Base-by-base conservation (phyloP, 2,797 vertebrate genomes). In the Gorsachius magnificus region DNA sequence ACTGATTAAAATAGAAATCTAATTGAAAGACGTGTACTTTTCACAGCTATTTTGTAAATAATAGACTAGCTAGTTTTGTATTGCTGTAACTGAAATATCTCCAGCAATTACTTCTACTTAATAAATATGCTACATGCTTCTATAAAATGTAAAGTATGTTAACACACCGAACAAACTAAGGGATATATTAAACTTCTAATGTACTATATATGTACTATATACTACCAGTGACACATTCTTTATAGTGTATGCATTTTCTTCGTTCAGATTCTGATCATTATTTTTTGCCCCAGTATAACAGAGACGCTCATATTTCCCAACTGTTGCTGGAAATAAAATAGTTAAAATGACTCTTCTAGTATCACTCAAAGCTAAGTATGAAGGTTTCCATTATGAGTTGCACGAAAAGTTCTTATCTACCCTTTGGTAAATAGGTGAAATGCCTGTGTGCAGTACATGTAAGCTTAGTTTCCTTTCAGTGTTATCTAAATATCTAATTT, bases 301-400 rank as follows among this genome's bases (percentile, higher is more conserved):
- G 61, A 90, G 38, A 31, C 2, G 1, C 13, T 74, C 2, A 0
- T 35, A 38, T 66, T 93, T 89, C 36, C 33, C 78, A 71, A 25
- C 77, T 1, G 3, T 29, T 87, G 21, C 87, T 77, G 91, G 91
- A 87, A 89, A 76, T 76, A 63, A 90, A 95, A 72, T 64, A 88
- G 88, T 93, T 96, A 95, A 94, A 95, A 69, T 74, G 3, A 36
- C 43, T 84, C 48, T 69, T 60, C 10, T 28, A n/a, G 18, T 82
- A 72, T 94, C 36, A 15, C 75, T 95, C 61, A 81, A 79, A 93
- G 54, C 77, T 84, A 53, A 76, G 80, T 95, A 74, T 5, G 63
- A 84, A 91, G 90, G 80, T 94, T 96, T 93, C 81, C 90, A 92
- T 93, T 91, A 90, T 81, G 53, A 90, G 64, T 79, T 76, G 80